These are phyloP conservation scores for Thereuonema tuberculata DNA, from an alignment of 1,140 invertebrate genomes.

Conservation along the genomic window DNA sequence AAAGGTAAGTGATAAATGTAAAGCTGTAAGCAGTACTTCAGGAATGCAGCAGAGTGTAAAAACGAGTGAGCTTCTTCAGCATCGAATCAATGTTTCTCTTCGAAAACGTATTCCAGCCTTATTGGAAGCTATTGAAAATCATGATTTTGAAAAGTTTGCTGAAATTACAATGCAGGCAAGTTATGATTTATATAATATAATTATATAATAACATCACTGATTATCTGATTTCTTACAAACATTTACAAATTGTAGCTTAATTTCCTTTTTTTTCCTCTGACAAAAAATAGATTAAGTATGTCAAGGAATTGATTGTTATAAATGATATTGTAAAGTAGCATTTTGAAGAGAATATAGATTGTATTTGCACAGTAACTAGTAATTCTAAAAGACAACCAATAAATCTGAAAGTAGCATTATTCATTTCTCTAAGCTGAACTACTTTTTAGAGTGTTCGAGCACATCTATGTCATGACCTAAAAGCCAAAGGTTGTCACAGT, in stretches of 20 bases:
- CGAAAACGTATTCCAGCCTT: constrained; percentile 53
- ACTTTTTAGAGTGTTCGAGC: no score
- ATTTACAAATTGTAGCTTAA: background rate
- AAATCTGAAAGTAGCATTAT: no score
- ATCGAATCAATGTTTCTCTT: constrained; percentile 55
- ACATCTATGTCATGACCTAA: no score
- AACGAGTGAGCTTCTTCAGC: constrained; percentile 69
- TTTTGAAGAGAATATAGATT: no score
- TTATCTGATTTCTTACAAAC: background rate
- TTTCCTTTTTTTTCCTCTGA: constrained; percentile 13
- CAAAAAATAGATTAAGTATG: no score
- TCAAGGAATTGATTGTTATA: no score
- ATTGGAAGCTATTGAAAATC: constrained; percentile 55
- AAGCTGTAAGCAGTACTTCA: constrained; percentile 71
- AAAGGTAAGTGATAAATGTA: constrained; percentile 63
- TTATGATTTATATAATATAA: background rate
- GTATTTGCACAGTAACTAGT: no score
- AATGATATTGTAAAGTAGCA: no score
- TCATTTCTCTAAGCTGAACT: no score
- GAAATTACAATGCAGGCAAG: constrained; percentile 76
- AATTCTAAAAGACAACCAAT: no score
- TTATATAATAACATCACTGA: background rate
- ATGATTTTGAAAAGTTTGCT: constrained; percentile 77
- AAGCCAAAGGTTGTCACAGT: no score
- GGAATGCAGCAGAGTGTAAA: constrained; percentile 76